phyloP scores from a whole-genome alignment of 2,113 vertebrate genomes.

The Muntiacus muntjak region DNA sequence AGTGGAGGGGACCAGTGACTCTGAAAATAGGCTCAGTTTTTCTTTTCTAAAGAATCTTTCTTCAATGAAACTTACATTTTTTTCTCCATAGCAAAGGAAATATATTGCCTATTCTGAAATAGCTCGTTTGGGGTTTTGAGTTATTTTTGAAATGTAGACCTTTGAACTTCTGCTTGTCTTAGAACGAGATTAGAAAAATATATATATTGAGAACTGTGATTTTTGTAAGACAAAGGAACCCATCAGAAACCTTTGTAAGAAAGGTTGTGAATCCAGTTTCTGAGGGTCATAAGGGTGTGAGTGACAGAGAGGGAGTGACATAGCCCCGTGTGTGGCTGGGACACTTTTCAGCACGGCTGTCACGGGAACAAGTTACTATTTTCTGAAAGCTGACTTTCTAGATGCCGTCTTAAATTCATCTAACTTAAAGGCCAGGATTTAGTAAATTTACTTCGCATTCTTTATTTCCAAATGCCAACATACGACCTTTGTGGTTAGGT shows the following conservation, averaged over 20 bases:
- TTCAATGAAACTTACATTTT: conserved; percentile 23
- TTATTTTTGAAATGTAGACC: background rate
- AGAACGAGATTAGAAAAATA: background rate
- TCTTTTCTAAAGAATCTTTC: background rate
- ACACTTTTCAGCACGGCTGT: background rate
- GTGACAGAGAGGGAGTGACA: background rate
- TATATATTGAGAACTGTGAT: background rate
- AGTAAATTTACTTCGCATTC: background rate
- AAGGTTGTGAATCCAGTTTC: background rate
- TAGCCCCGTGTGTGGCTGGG: background rate
- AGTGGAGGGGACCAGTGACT: background rate
- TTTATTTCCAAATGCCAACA: background rate
- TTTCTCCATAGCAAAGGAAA: background rate
- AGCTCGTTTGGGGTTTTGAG: background rate
- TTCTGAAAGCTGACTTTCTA: conserved; percentile 15
- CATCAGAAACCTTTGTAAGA: background rate
- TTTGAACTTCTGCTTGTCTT: background rate
- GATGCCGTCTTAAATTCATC: background rate
- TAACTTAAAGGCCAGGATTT: background rate
- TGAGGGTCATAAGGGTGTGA: background rate
- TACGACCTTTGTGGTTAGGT: background rate
- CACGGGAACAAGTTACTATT: background rate
- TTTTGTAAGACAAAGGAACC: background rate
- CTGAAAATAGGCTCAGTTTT: background rate
- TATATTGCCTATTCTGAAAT: background rate